These are phyloP conservation scores for Champsocephalus esox DNA, from an alignment of 2,797 vertebrate species.

Conservation along the genomic window DNA sequence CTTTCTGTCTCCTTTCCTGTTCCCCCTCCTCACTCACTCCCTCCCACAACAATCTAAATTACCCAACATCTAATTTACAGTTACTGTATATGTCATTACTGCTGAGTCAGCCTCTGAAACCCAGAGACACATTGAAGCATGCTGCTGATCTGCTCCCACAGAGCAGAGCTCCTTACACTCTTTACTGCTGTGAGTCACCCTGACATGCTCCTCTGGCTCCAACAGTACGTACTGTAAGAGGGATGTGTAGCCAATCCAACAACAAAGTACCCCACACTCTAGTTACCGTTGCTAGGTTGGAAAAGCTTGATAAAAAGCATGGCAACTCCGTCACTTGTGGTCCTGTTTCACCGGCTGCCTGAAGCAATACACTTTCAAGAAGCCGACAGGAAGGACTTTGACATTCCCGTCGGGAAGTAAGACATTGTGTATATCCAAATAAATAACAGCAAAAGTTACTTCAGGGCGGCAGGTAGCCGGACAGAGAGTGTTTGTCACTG, in stretches of 20 bases:
- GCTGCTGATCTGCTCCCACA: constrained; percentile 29
- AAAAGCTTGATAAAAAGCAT: no score
- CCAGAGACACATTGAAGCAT: constrained; percentile 30
- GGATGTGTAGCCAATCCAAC: not conserved
- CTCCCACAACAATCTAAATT: constrained; percentile 31
- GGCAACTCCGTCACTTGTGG: no score
- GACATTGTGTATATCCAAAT: no score
- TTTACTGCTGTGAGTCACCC: constrained; percentile 17
- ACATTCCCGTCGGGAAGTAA: no score
- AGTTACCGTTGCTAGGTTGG: no score
- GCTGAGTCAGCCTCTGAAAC: constrained; percentile 63
- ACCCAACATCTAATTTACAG: constrained; percentile 50
- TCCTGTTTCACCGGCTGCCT: no score
- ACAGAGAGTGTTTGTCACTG: no score
- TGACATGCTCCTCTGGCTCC: constrained; percentile 25
- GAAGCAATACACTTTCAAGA: no score
- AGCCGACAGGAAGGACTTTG: no score
- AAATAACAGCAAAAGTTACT: no score
- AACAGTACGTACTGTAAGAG: not conserved
- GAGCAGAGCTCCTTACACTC: constrained; percentile 17
- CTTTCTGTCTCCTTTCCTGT: not conserved
- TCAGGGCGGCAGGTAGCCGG: no score
- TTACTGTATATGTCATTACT: constrained; percentile 45
- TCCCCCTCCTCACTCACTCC: not conserved
- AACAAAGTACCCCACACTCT: no score